These are phyloP conservation scores for Hemistola chrysoprasaria DNA, from an alignment of 2,888 invertebrate species.

Conservation along the genomic window DNA sequence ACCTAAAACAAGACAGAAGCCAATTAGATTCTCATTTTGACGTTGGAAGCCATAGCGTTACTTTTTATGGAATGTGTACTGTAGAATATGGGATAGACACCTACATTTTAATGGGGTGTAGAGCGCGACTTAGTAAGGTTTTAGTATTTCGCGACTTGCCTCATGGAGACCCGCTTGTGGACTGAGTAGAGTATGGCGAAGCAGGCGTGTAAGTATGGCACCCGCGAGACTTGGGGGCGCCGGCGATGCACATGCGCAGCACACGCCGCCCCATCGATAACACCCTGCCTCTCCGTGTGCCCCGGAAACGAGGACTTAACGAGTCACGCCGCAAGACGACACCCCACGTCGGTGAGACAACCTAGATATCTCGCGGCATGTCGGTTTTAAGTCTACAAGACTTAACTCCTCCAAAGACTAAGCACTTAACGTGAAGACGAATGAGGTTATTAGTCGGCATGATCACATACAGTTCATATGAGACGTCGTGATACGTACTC, in stretches of 20 bases:
- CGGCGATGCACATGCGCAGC: constrained; percentile 72
- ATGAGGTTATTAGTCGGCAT: too few relatives aligned
- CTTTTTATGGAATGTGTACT: not conserved
- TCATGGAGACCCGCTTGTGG: constrained; percentile 51
- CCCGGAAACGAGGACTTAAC: constrained; percentile 77
- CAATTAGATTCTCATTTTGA: constrained; percentile 44
- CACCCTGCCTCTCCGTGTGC: constrained; percentile 72
- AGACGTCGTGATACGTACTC: too few relatives aligned
- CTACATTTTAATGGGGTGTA: constrained; percentile 45
- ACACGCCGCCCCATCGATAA: constrained; percentile 67
- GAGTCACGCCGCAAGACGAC: constrained; percentile 70
- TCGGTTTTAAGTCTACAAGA: constrained; percentile 11
- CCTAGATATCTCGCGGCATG: constrained; percentile 35
- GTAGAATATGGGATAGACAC: constrained; percentile 19
- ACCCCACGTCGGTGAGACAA: constrained; percentile 45
- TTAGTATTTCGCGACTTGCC: constrained; percentile 45
- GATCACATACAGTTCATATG: too few relatives aligned
- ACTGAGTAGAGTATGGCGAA: constrained; percentile 62
- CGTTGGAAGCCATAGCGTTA: constrained; percentile 11
- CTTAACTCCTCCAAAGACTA: not conserved
- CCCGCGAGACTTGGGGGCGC: constrained; percentile 76
- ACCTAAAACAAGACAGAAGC: constrained; percentile 61
- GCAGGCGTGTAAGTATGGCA: constrained; percentile 65
- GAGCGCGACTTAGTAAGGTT: constrained; percentile 15
- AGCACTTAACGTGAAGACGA: too few relatives aligned